phyloP scores from a whole-genome alignment of 2,113 vertebrate genomes.

The Lepus americanus region DNA sequence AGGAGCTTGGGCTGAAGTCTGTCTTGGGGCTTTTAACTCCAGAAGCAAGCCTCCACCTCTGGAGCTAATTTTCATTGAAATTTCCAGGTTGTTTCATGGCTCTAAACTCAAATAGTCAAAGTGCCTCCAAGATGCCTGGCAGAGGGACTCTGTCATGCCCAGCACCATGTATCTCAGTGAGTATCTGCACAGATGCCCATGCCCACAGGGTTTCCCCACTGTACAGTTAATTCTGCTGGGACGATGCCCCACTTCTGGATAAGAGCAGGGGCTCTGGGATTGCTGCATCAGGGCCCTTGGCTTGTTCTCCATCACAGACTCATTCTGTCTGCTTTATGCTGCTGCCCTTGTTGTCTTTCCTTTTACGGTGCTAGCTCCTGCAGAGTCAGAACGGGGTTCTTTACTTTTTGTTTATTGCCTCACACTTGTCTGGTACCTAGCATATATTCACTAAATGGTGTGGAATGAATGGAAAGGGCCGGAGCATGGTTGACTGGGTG shows the following conservation, averaged over 20 bases:
- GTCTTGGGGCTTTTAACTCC: neutral
- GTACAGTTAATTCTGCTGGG: neutral
- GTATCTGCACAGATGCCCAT: neutral
- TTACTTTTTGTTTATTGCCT: neutral
- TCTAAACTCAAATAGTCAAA: neutral
- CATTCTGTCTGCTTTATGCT: neutral
- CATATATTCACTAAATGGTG: neutral
- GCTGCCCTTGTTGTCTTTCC: neutral
- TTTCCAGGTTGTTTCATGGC: neutral
- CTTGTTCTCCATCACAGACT: neutral
- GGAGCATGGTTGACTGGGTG: neutral
- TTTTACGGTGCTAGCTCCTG: neutral
- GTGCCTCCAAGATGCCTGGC: neutral
- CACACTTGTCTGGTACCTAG: neutral
- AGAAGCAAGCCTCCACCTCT: neutral
- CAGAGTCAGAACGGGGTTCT: neutral
- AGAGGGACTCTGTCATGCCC: neutral
- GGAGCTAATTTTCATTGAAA: neutral
- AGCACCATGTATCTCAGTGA: neutral
- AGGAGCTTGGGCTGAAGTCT: neutral
- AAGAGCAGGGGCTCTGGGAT: no score
- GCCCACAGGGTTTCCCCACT: neutral
- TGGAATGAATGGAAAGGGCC: neutral
- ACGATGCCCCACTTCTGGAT: neutral
- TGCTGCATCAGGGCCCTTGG: neutral